Evolutionary conservation across 2,888 invertebrate species (phyloP).

Genomic region (Ptilodon capucinus): DNA sequence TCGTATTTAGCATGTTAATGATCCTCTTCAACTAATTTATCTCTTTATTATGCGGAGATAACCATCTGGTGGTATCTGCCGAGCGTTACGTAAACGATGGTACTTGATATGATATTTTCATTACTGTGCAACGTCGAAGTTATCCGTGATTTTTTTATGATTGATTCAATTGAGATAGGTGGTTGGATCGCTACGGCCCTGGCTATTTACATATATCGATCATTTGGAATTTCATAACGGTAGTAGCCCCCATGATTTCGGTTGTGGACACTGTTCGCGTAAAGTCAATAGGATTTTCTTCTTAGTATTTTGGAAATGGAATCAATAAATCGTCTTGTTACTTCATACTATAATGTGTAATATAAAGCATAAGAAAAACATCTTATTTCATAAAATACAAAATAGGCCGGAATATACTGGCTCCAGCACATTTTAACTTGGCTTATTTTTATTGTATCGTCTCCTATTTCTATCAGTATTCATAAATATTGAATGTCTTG

Average conservation of each 20-base stretch:
- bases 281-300: not conserved
- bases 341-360: too few species aligned
- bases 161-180: slow-evolving; percentile 11
- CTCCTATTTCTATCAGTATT: too few species aligned
- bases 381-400: too few species aligned
- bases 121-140: not conserved
- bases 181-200: not conserved
- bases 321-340: not conserved
- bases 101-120: not conserved
- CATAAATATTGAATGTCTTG: too few species aligned
- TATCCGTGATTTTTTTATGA: slow-evolving; percentile 10
- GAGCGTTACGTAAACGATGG: not conserved
- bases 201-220: not conserved
- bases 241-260: not conserved
- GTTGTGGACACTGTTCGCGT: not conserved
- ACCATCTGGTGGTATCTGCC: slow-evolving; percentile 6
- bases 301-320: not conserved
- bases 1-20: slow-evolving; percentile 10
- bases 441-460: too few species aligned
- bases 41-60: slow-evolving; percentile 10
- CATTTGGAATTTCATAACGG: not conserved
- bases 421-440: too few species aligned
- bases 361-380: too few species aligned
- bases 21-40: slow-evolving; percentile 10
- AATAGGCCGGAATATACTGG: too few species aligned